These are phyloP conservation scores for Chymomyza costata DNA, from an alignment of 1,140 invertebrate genomes.

Conservation along the genomic window DNA sequence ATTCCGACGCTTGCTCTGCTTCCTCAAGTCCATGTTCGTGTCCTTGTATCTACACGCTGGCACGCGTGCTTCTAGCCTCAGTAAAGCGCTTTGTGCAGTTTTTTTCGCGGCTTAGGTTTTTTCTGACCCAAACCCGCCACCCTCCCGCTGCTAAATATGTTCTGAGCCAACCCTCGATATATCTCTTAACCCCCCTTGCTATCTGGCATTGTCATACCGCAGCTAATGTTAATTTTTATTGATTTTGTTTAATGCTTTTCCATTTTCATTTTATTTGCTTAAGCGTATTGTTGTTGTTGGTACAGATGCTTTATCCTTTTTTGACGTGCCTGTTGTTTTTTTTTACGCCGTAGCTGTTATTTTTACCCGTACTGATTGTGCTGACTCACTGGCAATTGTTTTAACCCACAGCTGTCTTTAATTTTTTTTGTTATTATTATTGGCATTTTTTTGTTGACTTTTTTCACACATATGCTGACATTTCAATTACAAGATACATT, in stretches of 20 bases:
- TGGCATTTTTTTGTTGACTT: conserved; percentile 60
- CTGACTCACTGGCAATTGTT: conserved; percentile 62
- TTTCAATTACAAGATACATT: too few relatives aligned
- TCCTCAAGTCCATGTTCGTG: not conserved
- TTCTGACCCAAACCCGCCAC: not conserved
- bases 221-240: conserved; percentile 66
- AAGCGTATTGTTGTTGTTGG: conserved; percentile 17
- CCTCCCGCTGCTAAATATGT: conserved; percentile 15
- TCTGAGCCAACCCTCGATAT: conserved; percentile 7
- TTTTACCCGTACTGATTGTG: conserved; percentile 43
- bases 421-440: conserved; percentile 59
- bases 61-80: not conserved
- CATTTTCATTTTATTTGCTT: conserved; percentile 67
- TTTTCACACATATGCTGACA: conserved; percentile 67
- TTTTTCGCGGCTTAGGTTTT: not conserved
- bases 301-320: conserved; percentile 26
- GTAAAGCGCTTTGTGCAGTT: not conserved
- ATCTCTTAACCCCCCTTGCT: conserved; percentile 1
- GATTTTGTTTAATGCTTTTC: conserved; percentile 67
- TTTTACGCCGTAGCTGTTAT: too few relatives aligned
- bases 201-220: not conserved
- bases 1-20: not conserved
- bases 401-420: conserved; percentile 28
- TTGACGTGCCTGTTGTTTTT: conserved; percentile 10
- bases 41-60: not conserved